phyloP scores from a whole-genome alignment of 2,888 invertebrate species.

The Ischnus inquisitorius region DNA sequence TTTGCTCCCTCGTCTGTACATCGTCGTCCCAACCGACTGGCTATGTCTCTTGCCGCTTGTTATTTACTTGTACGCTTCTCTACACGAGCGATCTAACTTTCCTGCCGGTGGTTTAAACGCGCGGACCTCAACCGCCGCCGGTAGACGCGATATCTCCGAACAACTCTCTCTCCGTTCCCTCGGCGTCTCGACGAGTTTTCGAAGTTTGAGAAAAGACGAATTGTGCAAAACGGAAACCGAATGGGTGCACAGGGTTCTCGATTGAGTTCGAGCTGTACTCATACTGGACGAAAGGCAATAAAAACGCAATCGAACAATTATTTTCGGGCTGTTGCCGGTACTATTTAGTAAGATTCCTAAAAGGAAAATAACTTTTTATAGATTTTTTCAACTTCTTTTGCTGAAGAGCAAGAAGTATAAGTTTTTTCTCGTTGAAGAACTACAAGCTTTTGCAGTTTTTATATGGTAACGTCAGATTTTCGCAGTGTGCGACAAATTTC shows the following conservation, averaged over 20 bases:
- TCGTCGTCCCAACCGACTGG: constrained; percentile 57
- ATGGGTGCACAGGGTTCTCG: background rate
- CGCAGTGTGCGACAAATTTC: background rate
- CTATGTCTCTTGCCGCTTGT: constrained; percentile 82
- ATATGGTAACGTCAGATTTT: background rate
- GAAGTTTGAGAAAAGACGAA: constrained; percentile 1
- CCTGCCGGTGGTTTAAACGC: constrained; percentile 78
- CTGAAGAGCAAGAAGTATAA: too few relatives aligned
- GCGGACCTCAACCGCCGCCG: constrained; percentile 23
- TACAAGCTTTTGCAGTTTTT: background rate
- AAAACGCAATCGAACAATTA: background rate
- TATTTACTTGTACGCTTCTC: constrained; percentile 80
- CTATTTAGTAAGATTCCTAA: too few relatives aligned
- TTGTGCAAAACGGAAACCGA: background rate
- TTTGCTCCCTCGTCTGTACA: constrained; percentile 11
- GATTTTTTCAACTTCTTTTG: too few relatives aligned
- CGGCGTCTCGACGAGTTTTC: background rate
- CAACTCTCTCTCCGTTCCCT: background rate
- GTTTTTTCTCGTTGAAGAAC: too few relatives aligned
- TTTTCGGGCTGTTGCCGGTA: too few relatives aligned
- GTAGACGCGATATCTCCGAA: constrained; percentile 19
- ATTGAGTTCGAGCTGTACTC: background rate
- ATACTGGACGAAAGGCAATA: background rate
- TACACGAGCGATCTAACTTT: constrained; percentile 78
- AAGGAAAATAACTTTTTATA: too few relatives aligned